These are phyloP conservation scores for Lysandra coridon DNA, from an alignment of 2,888 invertebrate species.

Conservation along the genomic window DNA sequence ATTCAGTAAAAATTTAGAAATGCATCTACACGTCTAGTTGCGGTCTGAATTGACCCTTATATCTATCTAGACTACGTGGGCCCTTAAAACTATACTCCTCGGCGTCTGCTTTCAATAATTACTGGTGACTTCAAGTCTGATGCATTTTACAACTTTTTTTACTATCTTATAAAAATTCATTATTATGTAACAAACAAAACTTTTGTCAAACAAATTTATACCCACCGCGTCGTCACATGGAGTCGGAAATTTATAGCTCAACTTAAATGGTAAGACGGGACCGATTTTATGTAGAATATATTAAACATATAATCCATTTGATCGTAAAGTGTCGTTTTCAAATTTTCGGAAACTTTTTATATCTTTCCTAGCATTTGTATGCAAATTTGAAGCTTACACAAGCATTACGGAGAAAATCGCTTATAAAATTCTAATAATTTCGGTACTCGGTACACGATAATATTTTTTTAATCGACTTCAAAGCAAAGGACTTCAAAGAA, in stretches of 20 bases:
- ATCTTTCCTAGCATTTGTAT: constrained; percentile 17
- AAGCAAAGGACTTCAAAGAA: background rate
- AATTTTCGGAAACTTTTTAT: constrained; percentile 29
- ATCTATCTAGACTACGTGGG: no score
- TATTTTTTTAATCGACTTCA: background rate
- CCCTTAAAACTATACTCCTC: background rate
- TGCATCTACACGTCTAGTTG: no score
- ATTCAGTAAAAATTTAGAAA: no score
- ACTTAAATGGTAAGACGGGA: constrained; percentile 17
- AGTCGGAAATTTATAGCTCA: background rate
- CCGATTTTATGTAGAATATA: constrained; percentile 24
- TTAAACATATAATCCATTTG: constrained; percentile 17
- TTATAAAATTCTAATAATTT: background rate
- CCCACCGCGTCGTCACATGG: constrained; percentile 1
- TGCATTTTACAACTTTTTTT: background rate
- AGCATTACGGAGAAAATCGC: background rate
- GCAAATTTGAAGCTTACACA: constrained; percentile 20
- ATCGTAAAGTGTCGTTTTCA: constrained; percentile 27
- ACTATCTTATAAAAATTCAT: background rate
- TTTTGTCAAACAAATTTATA: background rate
- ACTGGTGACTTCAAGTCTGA: background rate
- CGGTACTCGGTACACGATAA: background rate
- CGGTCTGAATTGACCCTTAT: no score
- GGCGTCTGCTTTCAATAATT: background rate
- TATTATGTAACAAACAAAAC: constrained; percentile 11